Conservation (phyloP, 1,140 invertebrate genomes). For the Drosophila equinoxialis region DNA sequence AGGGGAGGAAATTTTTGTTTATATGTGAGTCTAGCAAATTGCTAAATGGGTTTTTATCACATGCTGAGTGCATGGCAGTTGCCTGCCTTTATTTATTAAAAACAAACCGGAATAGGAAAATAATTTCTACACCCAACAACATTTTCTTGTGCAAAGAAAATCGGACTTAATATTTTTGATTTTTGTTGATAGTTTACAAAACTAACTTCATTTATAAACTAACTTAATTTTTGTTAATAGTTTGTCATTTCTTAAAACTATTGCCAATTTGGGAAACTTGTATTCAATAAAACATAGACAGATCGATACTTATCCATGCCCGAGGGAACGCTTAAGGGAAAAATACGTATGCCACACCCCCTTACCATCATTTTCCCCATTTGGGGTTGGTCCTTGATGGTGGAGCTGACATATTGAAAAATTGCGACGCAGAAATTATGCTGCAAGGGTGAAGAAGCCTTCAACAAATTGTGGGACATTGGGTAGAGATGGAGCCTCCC, state of each 20-base stretch:
- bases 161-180: too few relatives aligned
- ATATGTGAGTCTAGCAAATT: conserved; percentile 56
- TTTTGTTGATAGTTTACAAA: too few relatives aligned
- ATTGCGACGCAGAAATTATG: conserved; percentile 71
- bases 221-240: not conserved
- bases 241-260: not conserved
- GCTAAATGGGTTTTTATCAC: conserved; percentile 60
- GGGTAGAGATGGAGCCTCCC: not conserved
- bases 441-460: conserved; percentile 51
- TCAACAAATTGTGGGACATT: conserved; percentile 28
- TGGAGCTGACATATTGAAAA: conserved; percentile 55
- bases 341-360: conserved; percentile 33
- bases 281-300: conserved; percentile 78
- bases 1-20: conserved; percentile 57
- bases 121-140: conserved; percentile 16
- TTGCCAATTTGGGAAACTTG: conserved; percentile 56
- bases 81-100: not conserved
- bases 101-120: not conserved
- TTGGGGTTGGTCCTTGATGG: conserved; percentile 34
- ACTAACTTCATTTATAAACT: too few relatives aligned
- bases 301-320: conserved; percentile 78
- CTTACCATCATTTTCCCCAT: conserved; percentile 9
- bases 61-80: conserved; percentile 61
- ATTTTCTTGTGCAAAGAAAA: not conserved
- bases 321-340: conserved; percentile 14